Base-by-base conservation (phyloP, 2,888 invertebrate species). In the Horisme vitalbata region DNA sequence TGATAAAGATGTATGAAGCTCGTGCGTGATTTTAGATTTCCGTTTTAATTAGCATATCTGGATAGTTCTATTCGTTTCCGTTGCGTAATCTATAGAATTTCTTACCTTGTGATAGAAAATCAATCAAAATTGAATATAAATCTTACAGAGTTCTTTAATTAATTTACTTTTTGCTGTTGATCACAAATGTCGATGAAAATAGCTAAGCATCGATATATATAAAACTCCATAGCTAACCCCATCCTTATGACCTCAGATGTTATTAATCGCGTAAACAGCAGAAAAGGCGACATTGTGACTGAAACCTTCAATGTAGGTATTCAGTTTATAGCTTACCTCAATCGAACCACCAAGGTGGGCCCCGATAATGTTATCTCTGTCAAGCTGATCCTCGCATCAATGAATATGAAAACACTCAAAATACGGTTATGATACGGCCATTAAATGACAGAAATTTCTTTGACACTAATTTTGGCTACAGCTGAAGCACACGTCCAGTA, bases 1-100 rank as follows among this genome's bases (percentile, higher is more conserved):
- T 79, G 71, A 82, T 78, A 79, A 72, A 81, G 76, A 71, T 72
- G 75, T 62, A 65, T 66, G 61, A 56, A 66, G 61, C 64, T 66
- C 61, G 67, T 64, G 65, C 62, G 63, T 63, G 63, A 65, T 71
- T 72, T 71, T 63, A 60, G 60, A 63, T 72, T 68, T 68, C 62
- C 57, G 56, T 68, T 64, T 64, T 68, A 63, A 73, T 71, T 70
- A 68, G 53, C 67, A 65, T 65, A 60, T 35, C 15, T 48, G 27
- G 23, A 35, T 38, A 20, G 21, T 35, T 34, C 10, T 18, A 28
- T 27, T 28, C 14, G 32, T 24, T 35, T 43, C 35, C 21, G 15
- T 30, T 35, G 30, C 4, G 15, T 23, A 21, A 35, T 34, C 34
- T 21, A 7, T 3, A 8, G 14, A 20, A 28, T 27, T 33, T 26